These are phyloP conservation scores for Micromussa lordhowensis DNA, from an alignment of 92 coral and sea anemone species.

Conservation along the genomic window DNA sequence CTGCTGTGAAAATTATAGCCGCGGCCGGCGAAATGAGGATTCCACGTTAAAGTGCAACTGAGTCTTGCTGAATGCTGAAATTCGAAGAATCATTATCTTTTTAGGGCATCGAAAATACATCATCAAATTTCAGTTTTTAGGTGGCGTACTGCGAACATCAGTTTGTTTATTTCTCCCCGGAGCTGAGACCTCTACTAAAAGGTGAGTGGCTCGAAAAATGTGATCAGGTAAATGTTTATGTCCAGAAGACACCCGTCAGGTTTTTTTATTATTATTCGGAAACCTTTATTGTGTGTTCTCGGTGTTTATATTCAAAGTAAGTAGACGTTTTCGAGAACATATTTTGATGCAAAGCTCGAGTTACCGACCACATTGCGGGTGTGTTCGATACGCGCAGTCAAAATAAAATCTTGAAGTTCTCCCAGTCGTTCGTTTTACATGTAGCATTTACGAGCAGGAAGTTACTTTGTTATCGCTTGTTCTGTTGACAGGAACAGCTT, in stretches of 20 bases:
- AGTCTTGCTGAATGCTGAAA: conserved; percentile 10
- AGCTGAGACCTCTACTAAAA: neutral
- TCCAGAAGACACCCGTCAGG: neutral
- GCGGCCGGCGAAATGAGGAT: neutral
- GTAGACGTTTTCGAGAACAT: neutral
- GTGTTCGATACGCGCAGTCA: neutral
- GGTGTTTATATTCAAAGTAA: neutral
- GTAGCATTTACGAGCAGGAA: neutral
- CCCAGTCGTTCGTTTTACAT: neutral
- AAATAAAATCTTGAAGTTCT: neutral
- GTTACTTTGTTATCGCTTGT: neutral
- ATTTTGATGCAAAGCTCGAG: neutral
- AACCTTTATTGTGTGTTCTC: neutral
- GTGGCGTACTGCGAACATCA: conserved; percentile 10
- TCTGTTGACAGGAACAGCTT: conserved; percentile 20
- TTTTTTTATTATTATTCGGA: neutral
- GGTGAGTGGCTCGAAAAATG: conserved; percentile 17
- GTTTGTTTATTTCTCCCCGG: conserved; percentile 1
- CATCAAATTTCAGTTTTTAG: conserved; percentile 38
- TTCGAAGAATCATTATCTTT: conserved; percentile 22
- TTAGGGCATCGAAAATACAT: neutral
- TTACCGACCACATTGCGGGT: neutral
- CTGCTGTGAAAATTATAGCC: neutral
- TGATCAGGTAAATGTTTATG: neutral
- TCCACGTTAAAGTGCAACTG: neutral